Conservation (phyloP, 2,113 vertebrate genomes). For the Solea senegalensis region DNA sequence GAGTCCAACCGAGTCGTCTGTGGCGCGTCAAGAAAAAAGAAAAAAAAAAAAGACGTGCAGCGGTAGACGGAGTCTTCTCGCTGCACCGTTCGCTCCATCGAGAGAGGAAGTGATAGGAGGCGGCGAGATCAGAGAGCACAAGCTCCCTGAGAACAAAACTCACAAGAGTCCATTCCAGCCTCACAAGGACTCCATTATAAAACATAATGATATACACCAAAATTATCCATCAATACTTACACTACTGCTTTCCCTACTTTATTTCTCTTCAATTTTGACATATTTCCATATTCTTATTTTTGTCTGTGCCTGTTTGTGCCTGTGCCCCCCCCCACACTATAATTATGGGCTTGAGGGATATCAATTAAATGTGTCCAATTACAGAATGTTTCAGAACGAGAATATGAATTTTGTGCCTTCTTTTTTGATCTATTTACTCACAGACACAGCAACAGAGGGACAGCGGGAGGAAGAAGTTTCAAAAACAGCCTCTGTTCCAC, state of each 20-base stretch:
- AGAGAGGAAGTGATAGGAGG: conserved; percentile 70
- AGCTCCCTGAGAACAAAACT: conserved; percentile 64
- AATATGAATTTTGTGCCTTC: conserved; percentile 73
- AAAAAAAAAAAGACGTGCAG: conserved; percentile 52
- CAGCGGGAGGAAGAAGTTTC: conserved; percentile 71
- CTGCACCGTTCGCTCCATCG: conserved; percentile 53
- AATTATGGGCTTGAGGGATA: conserved; percentile 75
- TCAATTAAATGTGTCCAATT: conserved; percentile 80
- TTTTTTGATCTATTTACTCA: conserved; percentile 80
- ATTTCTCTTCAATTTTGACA: conserved; percentile 44
- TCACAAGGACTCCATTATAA: conserved; percentile 66
- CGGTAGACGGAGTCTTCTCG: conserved; percentile 63
- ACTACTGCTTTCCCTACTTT: conserved; percentile 52
- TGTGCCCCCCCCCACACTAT: conserved; percentile 31
- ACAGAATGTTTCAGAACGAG: conserved; percentile 77
- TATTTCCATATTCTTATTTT: conserved; percentile 19
- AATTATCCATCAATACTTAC: conserved; percentile 65
- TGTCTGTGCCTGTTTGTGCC: too few relatives aligned
- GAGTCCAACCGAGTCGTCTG: conserved; percentile 67
- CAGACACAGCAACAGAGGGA: conserved; percentile 66
- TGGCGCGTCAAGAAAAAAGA: conserved; percentile 53
- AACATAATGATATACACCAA: conserved; percentile 61
- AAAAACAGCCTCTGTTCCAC: conserved; percentile 79
- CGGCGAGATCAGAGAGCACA: conserved; percentile 73
- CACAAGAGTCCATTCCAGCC: conserved; percentile 68